Conservation (phyloP, 2,888 invertebrate genomes). For the Parasteatoda lunata region DNA sequence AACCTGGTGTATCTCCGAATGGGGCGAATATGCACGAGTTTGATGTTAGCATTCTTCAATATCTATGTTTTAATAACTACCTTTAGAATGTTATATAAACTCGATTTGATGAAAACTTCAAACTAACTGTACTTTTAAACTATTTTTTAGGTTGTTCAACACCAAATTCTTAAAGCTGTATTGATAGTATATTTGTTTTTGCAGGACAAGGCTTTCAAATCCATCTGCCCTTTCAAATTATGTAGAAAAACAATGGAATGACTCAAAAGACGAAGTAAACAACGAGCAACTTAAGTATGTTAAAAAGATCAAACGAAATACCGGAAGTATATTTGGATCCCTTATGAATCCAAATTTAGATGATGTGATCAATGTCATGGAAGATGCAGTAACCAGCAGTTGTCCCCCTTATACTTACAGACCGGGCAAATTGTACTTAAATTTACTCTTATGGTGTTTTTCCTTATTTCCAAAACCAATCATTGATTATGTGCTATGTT, state of each 20-base stretch:
- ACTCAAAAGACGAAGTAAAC: background rate
- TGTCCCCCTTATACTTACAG: conserved; percentile 29
- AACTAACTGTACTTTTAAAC: too few species aligned
- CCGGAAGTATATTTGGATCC: conserved; percentile 12
- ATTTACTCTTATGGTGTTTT: background rate
- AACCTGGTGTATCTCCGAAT: too few species aligned
- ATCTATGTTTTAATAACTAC: too few species aligned
- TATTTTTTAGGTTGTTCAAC: too few species aligned
- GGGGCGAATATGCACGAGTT: too few species aligned
- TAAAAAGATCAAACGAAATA: background rate
- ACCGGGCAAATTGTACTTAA: conserved; percentile 38
- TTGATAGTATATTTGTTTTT: background rate
- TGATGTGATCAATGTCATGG: conserved; percentile 44
- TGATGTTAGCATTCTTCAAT: too few species aligned
- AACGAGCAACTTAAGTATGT: background rate
- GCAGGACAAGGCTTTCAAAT: conserved; percentile 37
- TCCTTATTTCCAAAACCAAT: conserved; percentile 21
- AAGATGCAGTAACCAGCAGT: conserved; percentile 19
- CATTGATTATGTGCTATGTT: conserved; percentile 18
- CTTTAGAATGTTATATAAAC: too few species aligned
- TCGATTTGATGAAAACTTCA: too few species aligned
- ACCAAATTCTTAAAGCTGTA: too few species aligned
- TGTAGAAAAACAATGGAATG: conserved; percentile 27
- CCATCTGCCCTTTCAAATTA: background rate
- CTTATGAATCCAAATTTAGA: conserved; percentile 24